Evolutionary conservation across 2,888 invertebrate species (phyloP).

Genomic region (Antheraea assamensis): DNA sequence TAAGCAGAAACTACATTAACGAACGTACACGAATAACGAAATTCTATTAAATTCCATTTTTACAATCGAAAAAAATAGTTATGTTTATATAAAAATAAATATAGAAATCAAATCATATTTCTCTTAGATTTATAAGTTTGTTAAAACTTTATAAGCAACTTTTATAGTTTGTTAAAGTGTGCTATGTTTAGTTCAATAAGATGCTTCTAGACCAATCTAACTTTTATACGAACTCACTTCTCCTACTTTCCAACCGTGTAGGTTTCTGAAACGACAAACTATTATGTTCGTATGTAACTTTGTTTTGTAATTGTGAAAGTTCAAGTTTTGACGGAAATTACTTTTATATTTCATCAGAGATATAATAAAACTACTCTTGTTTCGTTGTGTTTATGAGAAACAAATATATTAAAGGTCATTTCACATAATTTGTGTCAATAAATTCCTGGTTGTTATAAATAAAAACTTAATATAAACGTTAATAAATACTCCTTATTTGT

Average conservation of each 20-base stretch:
- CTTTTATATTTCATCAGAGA: neutral
- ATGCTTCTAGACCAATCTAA: slow-evolving; percentile 4
- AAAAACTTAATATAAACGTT: too few relatives aligned
- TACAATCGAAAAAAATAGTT: neutral
- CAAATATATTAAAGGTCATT: neutral
- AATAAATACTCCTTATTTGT: too few relatives aligned
- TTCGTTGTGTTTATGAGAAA: neutral
- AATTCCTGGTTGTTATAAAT: too few relatives aligned
- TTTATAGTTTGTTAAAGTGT: neutral
- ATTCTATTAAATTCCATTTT: too few relatives aligned
- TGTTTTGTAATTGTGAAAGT: neutral
- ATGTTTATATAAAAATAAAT: neutral
- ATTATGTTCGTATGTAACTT: neutral
- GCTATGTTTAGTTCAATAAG: neutral
- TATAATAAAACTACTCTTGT: neutral
- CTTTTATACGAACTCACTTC: neutral
- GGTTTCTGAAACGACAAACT: neutral
- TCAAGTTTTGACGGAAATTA: neutral
- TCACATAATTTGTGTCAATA: neutral
- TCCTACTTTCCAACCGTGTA: neutral
- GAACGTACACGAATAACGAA: neutral
- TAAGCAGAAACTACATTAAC: neutral
- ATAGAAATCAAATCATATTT: neutral
- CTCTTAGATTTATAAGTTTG: slow-evolving; percentile 1
- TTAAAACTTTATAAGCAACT: neutral